Percentiles rank a stretch among this genome's conserved stretches.
Conservation (phyloP, 2,888 invertebrate genomes). For the Cosmia trapezina region DNA sequence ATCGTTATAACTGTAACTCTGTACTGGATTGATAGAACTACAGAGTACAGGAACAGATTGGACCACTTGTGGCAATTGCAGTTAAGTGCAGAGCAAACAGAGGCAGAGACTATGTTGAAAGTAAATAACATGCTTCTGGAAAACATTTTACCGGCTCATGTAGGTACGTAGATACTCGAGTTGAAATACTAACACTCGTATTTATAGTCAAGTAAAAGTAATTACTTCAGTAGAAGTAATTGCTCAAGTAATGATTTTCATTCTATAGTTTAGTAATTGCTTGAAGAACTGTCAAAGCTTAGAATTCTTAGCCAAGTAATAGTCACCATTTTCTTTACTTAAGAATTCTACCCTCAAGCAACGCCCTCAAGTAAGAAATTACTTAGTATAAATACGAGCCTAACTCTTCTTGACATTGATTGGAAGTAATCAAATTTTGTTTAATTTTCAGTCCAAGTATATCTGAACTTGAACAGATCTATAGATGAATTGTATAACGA, state of each 20-base stretch:
- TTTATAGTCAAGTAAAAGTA: too few relatives aligned
- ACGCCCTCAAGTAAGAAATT: too few relatives aligned
- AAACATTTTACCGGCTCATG: slow-evolving; percentile 98
- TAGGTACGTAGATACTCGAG: slow-evolving; percentile 91
- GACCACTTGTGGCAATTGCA: slow-evolving; percentile 94
- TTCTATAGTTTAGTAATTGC: too few relatives aligned
- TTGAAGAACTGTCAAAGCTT: too few relatives aligned
- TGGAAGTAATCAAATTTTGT: not conserved
- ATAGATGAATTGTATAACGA: slow-evolving; percentile 96
- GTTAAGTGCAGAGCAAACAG: slow-evolving; percentile 95
- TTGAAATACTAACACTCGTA: not conserved
- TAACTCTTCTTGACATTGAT: not conserved
- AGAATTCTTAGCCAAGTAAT: too few relatives aligned
- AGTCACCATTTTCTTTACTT: too few relatives aligned
- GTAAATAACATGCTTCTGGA: slow-evolving; percentile 97
- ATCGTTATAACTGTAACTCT: slow-evolving; percentile 94
- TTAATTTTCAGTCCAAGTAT: slow-evolving; percentile 92
- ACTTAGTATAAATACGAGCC: too few relatives aligned
- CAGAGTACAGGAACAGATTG: slow-evolving; percentile 96
- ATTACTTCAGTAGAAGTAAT: too few relatives aligned
- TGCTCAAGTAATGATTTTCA: too few relatives aligned
- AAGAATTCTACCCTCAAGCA: too few relatives aligned
- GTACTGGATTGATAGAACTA: slow-evolving; percentile 96
- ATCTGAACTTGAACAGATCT: slow-evolving; percentile 93
- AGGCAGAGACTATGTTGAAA: slow-evolving; percentile 95